A percentile compares a stretch with the other conserved stretches of the same genome.
Evolutionary conservation across 2,888 invertebrate species (phyloP).

Genomic region (Caenorhabditis afra): DNA sequence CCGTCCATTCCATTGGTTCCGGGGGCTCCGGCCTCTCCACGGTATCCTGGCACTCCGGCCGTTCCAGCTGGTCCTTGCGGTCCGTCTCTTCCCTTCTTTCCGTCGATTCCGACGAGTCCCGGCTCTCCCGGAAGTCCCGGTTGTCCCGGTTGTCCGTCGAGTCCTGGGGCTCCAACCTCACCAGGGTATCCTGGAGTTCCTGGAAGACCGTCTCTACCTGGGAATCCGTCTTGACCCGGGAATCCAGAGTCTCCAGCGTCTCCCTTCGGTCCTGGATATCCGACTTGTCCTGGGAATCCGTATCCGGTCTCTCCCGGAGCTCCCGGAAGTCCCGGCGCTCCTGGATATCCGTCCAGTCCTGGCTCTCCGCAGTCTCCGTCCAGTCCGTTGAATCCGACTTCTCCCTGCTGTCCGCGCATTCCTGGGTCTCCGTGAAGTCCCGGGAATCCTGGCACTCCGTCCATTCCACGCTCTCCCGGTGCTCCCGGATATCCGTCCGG

Average conservation of each 20-base stretch:
- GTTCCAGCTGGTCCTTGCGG: slow-evolving; percentile 61
- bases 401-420: slow-evolving; percentile 71
- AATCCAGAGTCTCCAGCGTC: slow-evolving; percentile 70
- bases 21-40: slow-evolving; percentile 82
- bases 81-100: slow-evolving; percentile 76
- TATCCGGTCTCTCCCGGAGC: slow-evolving; percentile 71
- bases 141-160: slow-evolving; percentile 69
- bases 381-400: slow-evolving; percentile 69
- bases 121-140: slow-evolving; percentile 69
- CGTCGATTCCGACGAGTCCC: slow-evolving; percentile 76
- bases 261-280: slow-evolving; percentile 74
- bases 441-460: slow-evolving; percentile 72
- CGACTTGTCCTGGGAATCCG: slow-evolving; percentile 72
- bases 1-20: slow-evolving; percentile 80
- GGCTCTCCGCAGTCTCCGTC: slow-evolving; percentile 73
- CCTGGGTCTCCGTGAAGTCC: slow-evolving; percentile 75
- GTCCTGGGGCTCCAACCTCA: slow-evolving; percentile 62
- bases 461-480: slow-evolving; percentile 69
- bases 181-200: slow-evolving; percentile 78
- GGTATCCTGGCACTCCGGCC: slow-evolving; percentile 81
- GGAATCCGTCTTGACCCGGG: slow-evolving; percentile 72
- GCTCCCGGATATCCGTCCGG: slow-evolving; percentile 74
- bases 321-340: slow-evolving; percentile 71
- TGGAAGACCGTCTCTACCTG: slow-evolving; percentile 77
- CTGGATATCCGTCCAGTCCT: slow-evolving; percentile 69